Percentiles rank a stretch among this genome's conserved stretches.
These are phyloP conservation scores for Ecdyonurus torrentis DNA, from an alignment of 2,888 invertebrate species.

Conservation along the genomic window DNA sequence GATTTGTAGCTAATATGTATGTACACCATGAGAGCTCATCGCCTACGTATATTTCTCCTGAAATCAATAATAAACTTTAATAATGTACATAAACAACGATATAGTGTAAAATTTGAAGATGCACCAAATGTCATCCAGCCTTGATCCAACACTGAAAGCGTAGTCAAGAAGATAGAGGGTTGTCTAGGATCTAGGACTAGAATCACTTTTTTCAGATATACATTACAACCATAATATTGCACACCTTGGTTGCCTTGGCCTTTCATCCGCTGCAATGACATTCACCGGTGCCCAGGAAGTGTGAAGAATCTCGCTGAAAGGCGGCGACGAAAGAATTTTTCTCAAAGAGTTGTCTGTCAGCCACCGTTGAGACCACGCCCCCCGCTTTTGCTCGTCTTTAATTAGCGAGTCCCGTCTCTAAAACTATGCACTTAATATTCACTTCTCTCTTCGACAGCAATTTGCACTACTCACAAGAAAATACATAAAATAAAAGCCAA, in stretches of 20 bases:
- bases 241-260: conserved; percentile 74
- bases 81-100: no score
- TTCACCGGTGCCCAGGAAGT: conserved; percentile 16
- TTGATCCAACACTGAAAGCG: no score
- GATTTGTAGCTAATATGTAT: no score
- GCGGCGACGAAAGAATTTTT: conserved; percentile 14
- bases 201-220: no score
- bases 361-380: neutral
- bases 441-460: neutral
- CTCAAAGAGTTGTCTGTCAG: conserved; percentile 22
- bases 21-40: no score
- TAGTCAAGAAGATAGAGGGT: no score
- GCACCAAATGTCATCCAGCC: no score
- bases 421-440: neutral
- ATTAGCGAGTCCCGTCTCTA: neutral
- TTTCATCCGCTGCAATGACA: conserved; percentile 56
- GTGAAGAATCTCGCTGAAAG: neutral
- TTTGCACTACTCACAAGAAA: neutral
- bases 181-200: no score
- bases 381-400: neutral
- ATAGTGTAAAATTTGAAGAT: no score
- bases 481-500: neutral
- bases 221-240: no score
- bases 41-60: no score
- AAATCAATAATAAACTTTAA: no score